Base-by-base conservation (phyloP, 2,888 invertebrate genomes). In the Orthosia gothica region DNA sequence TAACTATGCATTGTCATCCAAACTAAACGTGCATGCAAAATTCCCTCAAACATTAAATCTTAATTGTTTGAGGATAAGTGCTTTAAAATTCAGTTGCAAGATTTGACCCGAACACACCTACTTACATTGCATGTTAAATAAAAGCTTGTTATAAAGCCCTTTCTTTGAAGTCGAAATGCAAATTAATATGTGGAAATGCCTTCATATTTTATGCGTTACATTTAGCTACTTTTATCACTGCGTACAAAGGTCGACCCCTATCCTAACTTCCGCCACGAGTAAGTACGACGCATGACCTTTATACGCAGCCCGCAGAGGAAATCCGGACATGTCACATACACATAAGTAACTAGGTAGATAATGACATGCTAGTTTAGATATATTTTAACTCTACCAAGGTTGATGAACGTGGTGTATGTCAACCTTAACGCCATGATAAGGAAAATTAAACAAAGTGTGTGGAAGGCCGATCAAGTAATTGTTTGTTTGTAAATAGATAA, bases 221-320 rank as follows among this genome's bases (percentile, higher is more conserved):
- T 79, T 64, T 54, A 23, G n/a, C 32, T 63, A 23, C 20, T 40
- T 64, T 63, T 70, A 65, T 57, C 66, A 67, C 23, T 73, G 72
- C 61, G 69, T 80, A 65, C 47, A 69, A 78, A 79, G 62, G 72
- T 82, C 66, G 18, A 61, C 26, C 50, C 9, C 18, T 67, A 74
- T 66, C 40, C 55, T 45, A 0, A 47, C 50, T 58, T 84, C 70
- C 85, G 74, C 16, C 62, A 23, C 61, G 16, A 23, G 65, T 54
- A 20, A 20, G 13, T 23, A 57, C 61, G 18, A 40, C 70, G 54
- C 69, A 59, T 79, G 73, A 84, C 79, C 82, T 84, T 84, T 74
- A 5, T 75, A 82, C 70, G 70, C 72, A 75, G 54, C 58, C 67
- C 49, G 67, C 45, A 52, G 59, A 70, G 79, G 82, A 74, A 72